Base-by-base conservation (phyloP, 1,140 invertebrate species). In the Drosophila busckii region DNA sequence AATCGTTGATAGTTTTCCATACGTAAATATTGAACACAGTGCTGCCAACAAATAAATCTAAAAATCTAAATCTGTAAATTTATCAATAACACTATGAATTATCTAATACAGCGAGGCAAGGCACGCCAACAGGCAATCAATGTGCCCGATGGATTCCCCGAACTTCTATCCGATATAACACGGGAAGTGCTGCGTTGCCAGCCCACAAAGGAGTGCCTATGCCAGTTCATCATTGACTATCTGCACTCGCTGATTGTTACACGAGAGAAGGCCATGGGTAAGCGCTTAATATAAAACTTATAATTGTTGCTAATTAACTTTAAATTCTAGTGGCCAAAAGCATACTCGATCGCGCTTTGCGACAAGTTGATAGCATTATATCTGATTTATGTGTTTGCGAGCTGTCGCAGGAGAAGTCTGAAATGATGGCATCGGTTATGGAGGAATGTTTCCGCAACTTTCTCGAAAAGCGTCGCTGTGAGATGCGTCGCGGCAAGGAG, bases 81-180 rank as follows among this genome's bases (percentile, higher is more conserved):
- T 4, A 13, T 17, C 8, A 26, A 17, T 13, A 17, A 3, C 3
- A 20, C 35, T 2, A 86, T 86, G 84, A 70, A 86, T 40, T 85
- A 85, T 26, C 31, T 86, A 0, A 80, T 86, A 19, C 84, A 86
- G 29, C 84, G 69, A 16, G 76, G 70, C 6, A 86, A 76, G 48
- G 29, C 78, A 8, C 80, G 84, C 12, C 66, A 76, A n/a, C 84
- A 86, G 55, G 62, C 78, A 3, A 86, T 86, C 10, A 49, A 59
- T 28, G 75, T 84, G 12, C 92, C 92, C 1, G 91, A 93, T 54
- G 92, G 92, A 2, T 86, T 94, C 3, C 88, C 88, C 2, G 92
- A 93, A 86, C 86, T 94, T 9, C 91, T 93, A 82, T 87, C 89
- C 0, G 92, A 93, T 85, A 93, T 94, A 59, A 90, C 92, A 3